These are phyloP conservation scores for Chanos chanos DNA, from an alignment of 2,797 vertebrate genomes.

Conservation along the genomic window DNA sequence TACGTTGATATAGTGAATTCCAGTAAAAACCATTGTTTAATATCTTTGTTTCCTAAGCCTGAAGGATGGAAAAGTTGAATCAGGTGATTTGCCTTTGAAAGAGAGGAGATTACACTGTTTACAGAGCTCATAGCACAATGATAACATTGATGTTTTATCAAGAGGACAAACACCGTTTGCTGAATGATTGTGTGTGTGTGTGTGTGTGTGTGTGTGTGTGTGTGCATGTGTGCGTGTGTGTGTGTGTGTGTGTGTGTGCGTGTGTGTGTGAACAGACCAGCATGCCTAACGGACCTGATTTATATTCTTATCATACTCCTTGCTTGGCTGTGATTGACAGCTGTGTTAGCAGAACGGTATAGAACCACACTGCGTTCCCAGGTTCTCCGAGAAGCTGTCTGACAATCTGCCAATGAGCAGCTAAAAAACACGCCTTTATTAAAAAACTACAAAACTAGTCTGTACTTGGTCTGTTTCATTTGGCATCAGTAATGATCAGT, in stretches of 20 bases:
- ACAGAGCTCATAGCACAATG: constrained; percentile 61
- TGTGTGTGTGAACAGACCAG: constrained; percentile 1
- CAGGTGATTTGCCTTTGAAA: constrained; percentile 69
- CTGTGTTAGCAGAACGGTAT: constrained; percentile 24
- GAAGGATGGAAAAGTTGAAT: constrained; percentile 62
- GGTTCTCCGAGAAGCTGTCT: too few species aligned
- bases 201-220: constrained; percentile 6
- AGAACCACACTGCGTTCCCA: constrained; percentile 34
- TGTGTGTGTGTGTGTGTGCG: constrained; percentile 19
- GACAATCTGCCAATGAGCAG: too few species aligned
- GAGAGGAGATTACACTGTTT: constrained; percentile 75
- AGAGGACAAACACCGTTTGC: constrained; percentile 41
- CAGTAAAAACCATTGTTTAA: too few species aligned
- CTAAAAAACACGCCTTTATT: too few species aligned
- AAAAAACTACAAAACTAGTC: too few species aligned
- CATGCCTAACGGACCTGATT: constrained; percentile 18
- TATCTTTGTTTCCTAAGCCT: constrained; percentile 55
- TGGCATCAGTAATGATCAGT: too few species aligned
- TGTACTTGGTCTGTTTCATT: too few species aligned
- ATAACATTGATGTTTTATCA: constrained; percentile 56
- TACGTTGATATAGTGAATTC: constrained; percentile 53
- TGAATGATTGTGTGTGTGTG: constrained; percentile 26
- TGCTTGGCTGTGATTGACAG: neutral
- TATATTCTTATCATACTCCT: constrained; percentile 43
- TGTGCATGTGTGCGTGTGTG: constrained; percentile 21